These are phyloP conservation scores for Hemicentrotus pulcherrimus DNA, from an alignment of 35 echinoderm and acorn worm species.

Conservation along the genomic window DNA sequence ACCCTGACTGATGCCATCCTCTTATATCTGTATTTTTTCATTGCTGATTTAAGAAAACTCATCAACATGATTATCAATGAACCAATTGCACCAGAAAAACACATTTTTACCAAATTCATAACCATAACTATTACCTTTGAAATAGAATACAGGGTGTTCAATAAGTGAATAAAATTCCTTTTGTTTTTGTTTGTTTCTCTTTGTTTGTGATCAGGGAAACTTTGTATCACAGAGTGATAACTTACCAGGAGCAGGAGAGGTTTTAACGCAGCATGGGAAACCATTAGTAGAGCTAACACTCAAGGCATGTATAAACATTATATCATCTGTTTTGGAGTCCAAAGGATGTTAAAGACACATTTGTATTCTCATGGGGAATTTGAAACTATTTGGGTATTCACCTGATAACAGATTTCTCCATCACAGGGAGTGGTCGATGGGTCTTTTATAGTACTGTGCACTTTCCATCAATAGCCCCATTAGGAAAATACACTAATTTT, in stretches of 20 bases:
- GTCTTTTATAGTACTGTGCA: too few species aligned
- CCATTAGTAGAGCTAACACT: constrained; percentile 67
- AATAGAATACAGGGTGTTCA: neutral
- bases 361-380: too few species aligned
- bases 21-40: too few species aligned
- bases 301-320: constrained; percentile 50
- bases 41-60: too few species aligned
- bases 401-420: too few species aligned
- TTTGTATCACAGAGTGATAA: constrained; percentile 76
- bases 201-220: constrained; percentile 49
- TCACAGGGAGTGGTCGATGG: too few species aligned
- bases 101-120: neutral
- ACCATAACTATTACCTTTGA: neutral
- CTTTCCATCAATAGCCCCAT: too few species aligned
- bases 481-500: too few species aligned
- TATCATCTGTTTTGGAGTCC: neutral
- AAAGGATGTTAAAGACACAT: too few species aligned
- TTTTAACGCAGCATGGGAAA: constrained; percentile 72
- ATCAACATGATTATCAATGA: neutral
- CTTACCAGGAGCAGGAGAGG: constrained; percentile 57
- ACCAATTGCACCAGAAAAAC: neutral
- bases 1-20: too few species aligned
- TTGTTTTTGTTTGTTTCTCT: neutral
- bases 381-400: too few species aligned
- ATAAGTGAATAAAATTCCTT: neutral